phyloP scores from a whole-genome alignment of 1,140 invertebrate genomes.

The Oncopeltus fasciatus region DNA sequence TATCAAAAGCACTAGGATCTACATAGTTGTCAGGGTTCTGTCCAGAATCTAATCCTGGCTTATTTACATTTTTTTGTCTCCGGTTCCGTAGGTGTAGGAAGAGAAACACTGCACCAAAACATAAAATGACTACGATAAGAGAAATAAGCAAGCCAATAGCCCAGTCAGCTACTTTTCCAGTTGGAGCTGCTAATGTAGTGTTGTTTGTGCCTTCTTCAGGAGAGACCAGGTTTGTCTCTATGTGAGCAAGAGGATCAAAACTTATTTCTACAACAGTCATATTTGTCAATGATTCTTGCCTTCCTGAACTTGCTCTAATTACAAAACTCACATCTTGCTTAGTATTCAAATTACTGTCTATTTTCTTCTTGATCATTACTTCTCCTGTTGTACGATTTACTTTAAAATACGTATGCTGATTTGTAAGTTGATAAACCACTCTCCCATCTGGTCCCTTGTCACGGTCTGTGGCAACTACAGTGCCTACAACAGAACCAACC shows the following conservation, averaged over 20 bases:
- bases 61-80: constrained; percentile 62
- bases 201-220: constrained; percentile 32
- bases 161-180: constrained; percentile 66
- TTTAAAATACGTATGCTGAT: constrained; percentile 73
- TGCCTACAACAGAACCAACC: constrained; percentile 66
- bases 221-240: constrained; percentile 40
- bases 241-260: constrained; percentile 51
- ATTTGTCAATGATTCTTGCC: constrained; percentile 68
- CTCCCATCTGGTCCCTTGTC: constrained; percentile 83
- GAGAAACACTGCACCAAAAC: constrained; percentile 64
- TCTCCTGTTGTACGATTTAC: constrained; percentile 82
- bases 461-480: constrained; percentile 73
- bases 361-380: constrained; percentile 64
- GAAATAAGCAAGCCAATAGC: constrained; percentile 69
- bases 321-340: constrained; percentile 60
- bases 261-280: constrained; percentile 73
- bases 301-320: constrained; percentile 73
- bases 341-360: constrained; percentile 41
- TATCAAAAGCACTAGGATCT: constrained; percentile 71
- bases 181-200: constrained; percentile 36
- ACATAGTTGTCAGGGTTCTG: constrained; percentile 54
- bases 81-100: constrained; percentile 72
- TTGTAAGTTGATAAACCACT: constrained; percentile 74
- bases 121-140: constrained; percentile 62
- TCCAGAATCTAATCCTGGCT: constrained; percentile 50